A percentile compares a stretch with the other conserved stretches of the same genome.
These are phyloP conservation scores for Scarus forsteni DNA, from an alignment of 2,797 vertebrate genomes.

Conservation along the genomic window DNA sequence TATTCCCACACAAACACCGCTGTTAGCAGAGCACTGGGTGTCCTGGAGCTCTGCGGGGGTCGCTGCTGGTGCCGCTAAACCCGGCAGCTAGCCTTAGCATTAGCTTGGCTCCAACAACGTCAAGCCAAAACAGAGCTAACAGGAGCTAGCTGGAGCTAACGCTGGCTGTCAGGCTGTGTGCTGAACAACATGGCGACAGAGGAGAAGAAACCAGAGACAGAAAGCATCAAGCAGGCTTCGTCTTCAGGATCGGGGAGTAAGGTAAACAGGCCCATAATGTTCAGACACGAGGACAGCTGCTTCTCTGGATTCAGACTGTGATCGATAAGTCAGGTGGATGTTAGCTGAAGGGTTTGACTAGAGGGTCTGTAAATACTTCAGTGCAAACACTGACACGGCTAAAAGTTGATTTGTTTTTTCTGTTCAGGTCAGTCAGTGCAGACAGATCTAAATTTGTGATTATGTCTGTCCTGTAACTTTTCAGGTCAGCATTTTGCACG, in stretches of 20 bases:
- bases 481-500: no score
- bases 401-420: no score
- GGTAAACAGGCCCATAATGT: slow-evolving; percentile 4
- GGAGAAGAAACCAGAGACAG: slow-evolving; percentile 93
- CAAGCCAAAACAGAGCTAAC: slow-evolving; percentile 45
- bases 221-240: slow-evolving; percentile 87
- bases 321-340: background rate
- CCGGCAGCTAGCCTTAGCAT: slow-evolving; percentile 6
- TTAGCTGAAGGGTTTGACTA: background rate
- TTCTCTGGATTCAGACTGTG: background rate
- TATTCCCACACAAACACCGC: background rate
- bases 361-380: no score
- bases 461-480: no score
- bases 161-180: background rate
- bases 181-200: slow-evolving; percentile 88
- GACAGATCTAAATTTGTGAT: no score
- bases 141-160: slow-evolving; percentile 30
- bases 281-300: background rate
- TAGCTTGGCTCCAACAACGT: slow-evolving; percentile 2
- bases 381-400: no score
- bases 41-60: background rate
- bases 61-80: slow-evolving; percentile 11
- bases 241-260: slow-evolving; percentile 88
- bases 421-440: no score
- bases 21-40: background rate